Evolutionary conservation across 2,888 invertebrate genomes (phyloP).

Genomic region (Pteria penguin): DNA sequence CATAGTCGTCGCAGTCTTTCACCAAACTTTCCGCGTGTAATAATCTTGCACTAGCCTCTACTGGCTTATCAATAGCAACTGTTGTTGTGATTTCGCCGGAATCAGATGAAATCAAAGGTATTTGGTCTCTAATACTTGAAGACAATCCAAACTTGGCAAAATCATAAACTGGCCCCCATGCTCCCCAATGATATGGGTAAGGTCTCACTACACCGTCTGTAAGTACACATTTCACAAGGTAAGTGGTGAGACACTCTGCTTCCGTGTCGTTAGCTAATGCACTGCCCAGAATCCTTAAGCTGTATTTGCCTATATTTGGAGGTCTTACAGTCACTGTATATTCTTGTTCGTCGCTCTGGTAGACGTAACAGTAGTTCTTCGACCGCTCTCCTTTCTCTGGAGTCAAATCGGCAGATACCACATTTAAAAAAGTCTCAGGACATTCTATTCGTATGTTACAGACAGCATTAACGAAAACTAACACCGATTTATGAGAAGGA

Average conservation of each 20-base stretch:
- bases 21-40: slow-evolving; percentile 21
- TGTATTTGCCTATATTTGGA: slow-evolving; percentile 31
- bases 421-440: background rate
- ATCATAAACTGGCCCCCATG: slow-evolving; percentile 17
- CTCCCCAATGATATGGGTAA: slow-evolving; percentile 27
- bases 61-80: slow-evolving; percentile 13
- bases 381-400: slow-evolving; percentile 26
- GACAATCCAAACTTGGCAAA: background rate
- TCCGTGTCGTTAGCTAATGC: slow-evolving; percentile 6
- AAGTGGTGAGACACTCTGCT: slow-evolving; percentile 6
- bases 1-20: slow-evolving; percentile 30
- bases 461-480: slow-evolving; percentile 15
- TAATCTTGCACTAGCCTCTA: slow-evolving; percentile 16
- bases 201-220: slow-evolving; percentile 3
- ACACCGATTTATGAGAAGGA: slow-evolving; percentile 18
- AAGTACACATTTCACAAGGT: slow-evolving; percentile 25
- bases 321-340: slow-evolving; percentile 25
- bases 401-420: slow-evolving; percentile 7
- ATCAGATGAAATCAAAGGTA: slow-evolving; percentile 5
- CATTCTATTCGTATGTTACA: slow-evolving; percentile 1
- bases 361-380: slow-evolving; percentile 14
- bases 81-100: slow-evolving; percentile 17
- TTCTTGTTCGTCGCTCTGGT: slow-evolving; percentile 9
- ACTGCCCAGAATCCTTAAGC: slow-evolving; percentile 30
- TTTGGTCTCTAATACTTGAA: background rate